A percentile compares a stretch with the other conserved stretches of the same genome.
Evolutionary conservation across 2,797 vertebrate species (phyloP).

Genomic region (Urocyon cinereoargenteus): DNA sequence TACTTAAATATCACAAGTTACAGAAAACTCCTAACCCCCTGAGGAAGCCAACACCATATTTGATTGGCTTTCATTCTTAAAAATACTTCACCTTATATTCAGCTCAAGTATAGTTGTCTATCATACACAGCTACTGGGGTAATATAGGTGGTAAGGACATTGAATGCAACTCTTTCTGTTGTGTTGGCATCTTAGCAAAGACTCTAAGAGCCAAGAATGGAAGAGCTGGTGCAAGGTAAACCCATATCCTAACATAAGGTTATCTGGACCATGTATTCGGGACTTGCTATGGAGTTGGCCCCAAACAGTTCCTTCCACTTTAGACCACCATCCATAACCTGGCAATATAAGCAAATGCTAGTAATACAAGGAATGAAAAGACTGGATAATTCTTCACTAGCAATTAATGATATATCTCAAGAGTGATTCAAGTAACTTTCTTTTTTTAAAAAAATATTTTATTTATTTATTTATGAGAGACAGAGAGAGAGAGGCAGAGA

Average conservation of each 20-base stretch:
- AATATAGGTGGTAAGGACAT: neutral
- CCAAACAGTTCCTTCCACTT: neutral
- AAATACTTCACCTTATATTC: neutral
- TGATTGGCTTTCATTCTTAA: neutral
- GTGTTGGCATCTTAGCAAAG: neutral
- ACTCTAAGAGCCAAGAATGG: neutral
- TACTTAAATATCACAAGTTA: neutral
- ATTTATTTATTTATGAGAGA: too few relatives aligned
- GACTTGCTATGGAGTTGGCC: neutral
- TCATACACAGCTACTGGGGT: neutral
- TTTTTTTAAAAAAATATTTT: neutral
- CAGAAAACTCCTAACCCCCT: neutral
- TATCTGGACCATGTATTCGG: neutral
- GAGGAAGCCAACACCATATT: neutral
- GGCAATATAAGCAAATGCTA: neutral
- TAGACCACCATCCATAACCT: neutral
- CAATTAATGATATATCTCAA: neutral
- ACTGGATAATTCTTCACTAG: neutral
- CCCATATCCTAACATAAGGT: neutral
- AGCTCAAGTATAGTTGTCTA: neutral
- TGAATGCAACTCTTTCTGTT: neutral
- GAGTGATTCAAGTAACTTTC: neutral
- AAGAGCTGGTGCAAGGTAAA: neutral
- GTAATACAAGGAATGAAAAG: neutral
- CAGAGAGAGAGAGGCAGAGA: too few relatives aligned